phyloP scores from a whole-genome alignment of 2,113 vertebrate species.

The Gymnobelideus leadbeateri region DNA sequence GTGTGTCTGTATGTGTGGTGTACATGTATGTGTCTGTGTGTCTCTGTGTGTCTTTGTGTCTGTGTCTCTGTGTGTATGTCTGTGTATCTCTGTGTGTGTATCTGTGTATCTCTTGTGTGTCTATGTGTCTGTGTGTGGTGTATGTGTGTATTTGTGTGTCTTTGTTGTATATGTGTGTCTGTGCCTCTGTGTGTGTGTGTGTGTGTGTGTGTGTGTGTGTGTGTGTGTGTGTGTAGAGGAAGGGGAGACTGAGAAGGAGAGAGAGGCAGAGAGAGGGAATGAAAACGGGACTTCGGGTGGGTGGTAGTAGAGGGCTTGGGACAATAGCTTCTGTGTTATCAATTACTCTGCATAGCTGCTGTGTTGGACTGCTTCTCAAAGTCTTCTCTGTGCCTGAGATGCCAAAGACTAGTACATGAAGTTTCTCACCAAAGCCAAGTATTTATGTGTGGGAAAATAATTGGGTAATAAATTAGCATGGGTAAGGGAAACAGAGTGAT shows the following conservation, averaged over 20 bases:
- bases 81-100: no score
- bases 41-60: no score
- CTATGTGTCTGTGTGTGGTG: no score
- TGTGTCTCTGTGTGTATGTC: no score
- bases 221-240: no score
- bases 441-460: constrained; percentile 1
- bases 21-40: no score
- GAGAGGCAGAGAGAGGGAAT: background rate
- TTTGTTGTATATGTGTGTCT: background rate
- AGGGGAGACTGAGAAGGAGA: background rate
- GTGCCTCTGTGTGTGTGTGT: no score
- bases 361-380: background rate
- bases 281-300: background rate
- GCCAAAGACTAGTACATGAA: background rate
- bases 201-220: no score
- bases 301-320: background rate
- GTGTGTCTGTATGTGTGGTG: no score
- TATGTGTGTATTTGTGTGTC: no score
- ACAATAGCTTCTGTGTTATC: background rate
- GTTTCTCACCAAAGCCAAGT: constrained; percentile 15
- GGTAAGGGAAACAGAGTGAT: constrained; percentile 43
- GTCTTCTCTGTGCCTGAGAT: constrained; percentile 24
- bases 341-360: background rate
- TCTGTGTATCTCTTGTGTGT: no score
- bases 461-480: constrained; percentile 19